Evolutionary conservation across 2,888 invertebrate genomes (phyloP).

Genomic region (Byasa hedistus): DNA sequence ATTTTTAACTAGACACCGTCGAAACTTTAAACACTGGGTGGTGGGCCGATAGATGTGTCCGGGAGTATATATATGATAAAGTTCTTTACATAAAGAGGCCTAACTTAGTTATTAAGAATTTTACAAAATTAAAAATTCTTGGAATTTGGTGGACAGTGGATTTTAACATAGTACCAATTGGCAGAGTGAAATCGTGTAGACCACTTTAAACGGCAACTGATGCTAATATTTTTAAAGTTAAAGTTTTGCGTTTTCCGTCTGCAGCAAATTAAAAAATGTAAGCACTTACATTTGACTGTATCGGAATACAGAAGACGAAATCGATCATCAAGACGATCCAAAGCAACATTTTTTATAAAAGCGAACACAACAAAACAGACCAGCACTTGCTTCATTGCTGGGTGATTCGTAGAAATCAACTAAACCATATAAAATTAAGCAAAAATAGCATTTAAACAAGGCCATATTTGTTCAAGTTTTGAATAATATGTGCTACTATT

Average conservation of each 20-base stretch:
- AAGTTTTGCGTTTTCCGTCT: not conserved
- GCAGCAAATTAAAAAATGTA: not conserved
- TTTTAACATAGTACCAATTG: too few species aligned
- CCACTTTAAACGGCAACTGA: too few species aligned
- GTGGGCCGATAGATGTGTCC: too few species aligned
- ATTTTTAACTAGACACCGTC: too few species aligned
- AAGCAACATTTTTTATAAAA: constrained; percentile 6
- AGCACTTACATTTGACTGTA: constrained; percentile 29
- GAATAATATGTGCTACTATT: constrained; percentile 9
- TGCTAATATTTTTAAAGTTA: too few species aligned
- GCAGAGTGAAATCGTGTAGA: too few species aligned
- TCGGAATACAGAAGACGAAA: constrained; percentile 29
- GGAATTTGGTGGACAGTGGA: too few species aligned
- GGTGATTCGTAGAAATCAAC: constrained; percentile 4
- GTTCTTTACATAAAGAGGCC: too few species aligned
- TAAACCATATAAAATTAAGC: not conserved
- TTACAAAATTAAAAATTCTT: too few species aligned
- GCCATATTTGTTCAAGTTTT: constrained; percentile 7
- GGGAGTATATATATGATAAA: too few species aligned
- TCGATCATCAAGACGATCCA: constrained; percentile 13
- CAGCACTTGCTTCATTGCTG: constrained; percentile 5
- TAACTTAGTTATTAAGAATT: too few species aligned
- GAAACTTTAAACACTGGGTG: too few species aligned
- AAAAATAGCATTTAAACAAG: constrained; percentile 2
- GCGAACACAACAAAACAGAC: not conserved